These are phyloP conservation scores for Bembecia ichneumoniformis DNA, from an alignment of 2,888 invertebrate genomes.

Conservation along the genomic window DNA sequence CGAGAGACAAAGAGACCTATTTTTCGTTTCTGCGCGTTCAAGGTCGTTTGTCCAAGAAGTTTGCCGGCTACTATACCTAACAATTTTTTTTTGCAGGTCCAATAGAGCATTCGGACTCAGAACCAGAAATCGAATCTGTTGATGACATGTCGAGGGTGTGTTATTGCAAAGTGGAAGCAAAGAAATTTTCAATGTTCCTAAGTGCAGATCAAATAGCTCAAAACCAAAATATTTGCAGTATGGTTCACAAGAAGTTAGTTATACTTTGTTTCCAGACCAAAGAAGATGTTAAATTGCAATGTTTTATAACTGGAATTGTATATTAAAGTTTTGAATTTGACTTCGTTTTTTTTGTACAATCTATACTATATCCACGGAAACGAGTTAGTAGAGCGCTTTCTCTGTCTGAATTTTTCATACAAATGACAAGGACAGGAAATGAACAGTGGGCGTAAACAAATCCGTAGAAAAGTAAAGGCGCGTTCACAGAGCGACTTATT, in stretches of 20 bases:
- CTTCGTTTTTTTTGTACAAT: too few species aligned
- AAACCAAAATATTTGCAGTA: constrained; percentile 80
- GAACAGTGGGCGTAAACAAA: too few species aligned
- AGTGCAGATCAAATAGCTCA: constrained; percentile 84
- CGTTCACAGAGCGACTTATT: too few species aligned
- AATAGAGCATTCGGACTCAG: constrained; percentile 60
- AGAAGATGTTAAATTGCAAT: constrained; percentile 83
- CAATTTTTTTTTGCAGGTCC: constrained; percentile 36
- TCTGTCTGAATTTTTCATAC: too few species aligned
- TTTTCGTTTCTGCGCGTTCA: too few species aligned
- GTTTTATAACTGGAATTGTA: constrained; percentile 82
- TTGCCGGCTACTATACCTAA: background rate
- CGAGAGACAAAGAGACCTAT: too few species aligned
- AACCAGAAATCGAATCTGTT: constrained; percentile 52
- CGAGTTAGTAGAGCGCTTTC: too few species aligned
- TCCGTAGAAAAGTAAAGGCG: too few species aligned
- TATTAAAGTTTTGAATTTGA: constrained; percentile 22
- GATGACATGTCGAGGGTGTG: constrained; percentile 47
- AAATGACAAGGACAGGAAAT: too few species aligned
- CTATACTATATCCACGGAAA: too few species aligned
- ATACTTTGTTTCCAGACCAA: constrained; percentile 82
- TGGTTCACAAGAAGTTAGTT: constrained; percentile 80
- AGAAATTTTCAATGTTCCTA: constrained; percentile 84
- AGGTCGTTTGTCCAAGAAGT: too few species aligned
- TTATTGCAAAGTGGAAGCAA: constrained; percentile 80